Evolutionary conservation across 2,113 vertebrate species (phyloP).

Genomic region (Ptilorrhoa leucosticta): DNA sequence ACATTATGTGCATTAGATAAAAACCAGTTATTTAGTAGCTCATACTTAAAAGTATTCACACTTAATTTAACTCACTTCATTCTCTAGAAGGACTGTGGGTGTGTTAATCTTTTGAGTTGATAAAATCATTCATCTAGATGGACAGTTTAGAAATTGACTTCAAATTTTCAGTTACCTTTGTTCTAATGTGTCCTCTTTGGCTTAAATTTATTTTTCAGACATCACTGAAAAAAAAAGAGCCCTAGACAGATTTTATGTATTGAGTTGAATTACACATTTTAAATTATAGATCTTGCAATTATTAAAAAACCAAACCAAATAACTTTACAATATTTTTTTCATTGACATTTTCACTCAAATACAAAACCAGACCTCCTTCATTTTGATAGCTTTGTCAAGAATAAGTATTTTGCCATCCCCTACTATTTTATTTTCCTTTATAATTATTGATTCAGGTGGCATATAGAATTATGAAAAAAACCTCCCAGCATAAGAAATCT

Average conservation of each 20-base stretch:
- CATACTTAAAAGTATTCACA: slow-evolving; percentile 29
- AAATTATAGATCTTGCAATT: neutral
- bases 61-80: slow-evolving; percentile 24
- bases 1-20: neutral
- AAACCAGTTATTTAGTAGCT: neutral
- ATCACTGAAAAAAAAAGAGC: neutral
- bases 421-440: neutral
- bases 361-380: neutral
- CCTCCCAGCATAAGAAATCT: neutral
- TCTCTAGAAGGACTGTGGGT: neutral
- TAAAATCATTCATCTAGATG: neutral
- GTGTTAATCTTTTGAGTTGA: neutral
- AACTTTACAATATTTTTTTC: neutral
- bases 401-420: neutral
- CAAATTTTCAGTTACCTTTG: neutral
- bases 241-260: neutral
- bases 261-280: neutral
- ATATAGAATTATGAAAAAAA: neutral
- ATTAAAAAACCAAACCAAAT: fast-evolving
- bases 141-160: neutral
- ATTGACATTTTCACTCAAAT: neutral
- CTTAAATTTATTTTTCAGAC: neutral
- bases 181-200: neutral
- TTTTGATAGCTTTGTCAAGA: neutral
- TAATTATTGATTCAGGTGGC: neutral